Percentiles rank a stretch among this genome's conserved stretches.
These are phyloP conservation scores for Tragelaphus imberbis DNA, from an alignment of 2,113 vertebrate species.

Conservation along the genomic window DNA sequence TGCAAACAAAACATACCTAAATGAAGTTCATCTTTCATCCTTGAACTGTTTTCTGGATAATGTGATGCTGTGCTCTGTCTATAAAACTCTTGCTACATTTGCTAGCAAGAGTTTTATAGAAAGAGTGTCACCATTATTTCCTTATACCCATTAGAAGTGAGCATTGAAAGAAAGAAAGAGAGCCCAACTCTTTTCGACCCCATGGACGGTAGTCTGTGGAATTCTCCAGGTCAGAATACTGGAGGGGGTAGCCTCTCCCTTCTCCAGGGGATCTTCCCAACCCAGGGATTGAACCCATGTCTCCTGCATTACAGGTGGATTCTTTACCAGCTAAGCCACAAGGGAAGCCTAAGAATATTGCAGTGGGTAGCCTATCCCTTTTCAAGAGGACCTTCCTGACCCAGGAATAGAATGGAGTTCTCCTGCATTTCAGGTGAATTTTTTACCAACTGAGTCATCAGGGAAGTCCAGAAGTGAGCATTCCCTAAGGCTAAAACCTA, in stretches of 20 bases:
- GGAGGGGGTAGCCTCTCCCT: not conserved
- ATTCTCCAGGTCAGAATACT: not conserved
- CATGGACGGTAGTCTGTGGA: not conserved
- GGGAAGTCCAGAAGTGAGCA: not conserved
- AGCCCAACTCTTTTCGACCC: not conserved
- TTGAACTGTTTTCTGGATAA: not conserved
- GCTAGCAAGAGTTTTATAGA: no score
- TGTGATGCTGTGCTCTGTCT: not conserved
- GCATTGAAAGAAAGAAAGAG: not conserved
- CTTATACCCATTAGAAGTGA: not conserved
- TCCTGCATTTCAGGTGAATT: not conserved
- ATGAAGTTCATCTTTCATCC: not conserved
- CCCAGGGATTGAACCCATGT: not conserved
- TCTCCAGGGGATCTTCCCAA: not conserved
- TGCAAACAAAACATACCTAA: not conserved
- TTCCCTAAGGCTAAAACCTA: not conserved
- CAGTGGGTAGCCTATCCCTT: not conserved
- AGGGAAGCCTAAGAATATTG: not conserved
- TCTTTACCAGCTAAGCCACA: not conserved
- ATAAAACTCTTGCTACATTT: not conserved
- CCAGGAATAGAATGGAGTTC: not conserved
- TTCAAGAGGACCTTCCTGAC: accelerated
- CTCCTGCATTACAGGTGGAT: not conserved
- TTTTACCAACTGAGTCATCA: not conserved
- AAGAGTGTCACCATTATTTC: no score